phyloP scores from a whole-genome alignment of 2,797 vertebrate species.

The Parauchenoglanis punctatus region DNA sequence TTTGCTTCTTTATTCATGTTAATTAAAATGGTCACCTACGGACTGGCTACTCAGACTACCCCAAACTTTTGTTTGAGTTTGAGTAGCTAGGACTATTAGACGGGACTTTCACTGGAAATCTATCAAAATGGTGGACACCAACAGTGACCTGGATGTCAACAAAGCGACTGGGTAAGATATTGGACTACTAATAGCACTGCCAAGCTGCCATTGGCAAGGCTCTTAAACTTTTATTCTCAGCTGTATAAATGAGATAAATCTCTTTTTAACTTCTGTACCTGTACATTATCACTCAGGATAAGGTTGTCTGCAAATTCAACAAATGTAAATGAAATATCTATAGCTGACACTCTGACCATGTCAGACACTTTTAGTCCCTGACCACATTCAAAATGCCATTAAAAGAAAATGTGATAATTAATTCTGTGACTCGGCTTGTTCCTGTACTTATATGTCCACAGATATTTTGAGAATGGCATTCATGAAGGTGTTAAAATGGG shows the following conservation, averaged over 20 bases:
- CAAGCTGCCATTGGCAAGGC: background rate
- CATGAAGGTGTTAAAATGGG: background rate
- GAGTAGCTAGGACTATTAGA: background rate
- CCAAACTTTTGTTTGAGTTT: background rate
- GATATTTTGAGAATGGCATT: background rate
- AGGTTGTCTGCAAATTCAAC: background rate
- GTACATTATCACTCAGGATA: no score
- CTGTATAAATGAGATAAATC: background rate
- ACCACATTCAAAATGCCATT: background rate
- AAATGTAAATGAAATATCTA: background rate
- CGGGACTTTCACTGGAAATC: background rate
- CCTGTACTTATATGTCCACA: background rate
- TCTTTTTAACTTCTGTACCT: background rate
- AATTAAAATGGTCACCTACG: background rate
- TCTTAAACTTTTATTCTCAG: background rate
- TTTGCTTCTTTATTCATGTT: background rate
- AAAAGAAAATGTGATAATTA: background rate
- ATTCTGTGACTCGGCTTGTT: background rate
- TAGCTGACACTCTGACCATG: background rate
- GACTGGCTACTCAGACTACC: background rate
- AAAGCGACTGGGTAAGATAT: background rate
- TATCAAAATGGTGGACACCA: background rate
- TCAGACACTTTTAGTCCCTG: background rate
- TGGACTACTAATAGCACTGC: background rate
- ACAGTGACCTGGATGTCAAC: background rate